Evolutionary conservation across 2,113 vertebrate genomes (phyloP).

Genomic region (Hippoglossus stenolepis): DNA sequence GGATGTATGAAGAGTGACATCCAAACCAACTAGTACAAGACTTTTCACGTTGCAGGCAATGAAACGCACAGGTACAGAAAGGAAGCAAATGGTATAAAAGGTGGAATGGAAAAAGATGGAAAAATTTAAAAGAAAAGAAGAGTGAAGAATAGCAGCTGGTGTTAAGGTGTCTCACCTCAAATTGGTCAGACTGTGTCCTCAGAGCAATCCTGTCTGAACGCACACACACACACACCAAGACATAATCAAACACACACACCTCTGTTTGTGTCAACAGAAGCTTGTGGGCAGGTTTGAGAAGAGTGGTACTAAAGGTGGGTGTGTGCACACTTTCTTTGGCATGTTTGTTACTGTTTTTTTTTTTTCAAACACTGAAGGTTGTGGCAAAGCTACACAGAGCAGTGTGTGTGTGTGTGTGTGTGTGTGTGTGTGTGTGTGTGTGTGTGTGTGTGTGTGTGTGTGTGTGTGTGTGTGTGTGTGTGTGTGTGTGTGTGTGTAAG

Average conservation of each 20-base stretch:
- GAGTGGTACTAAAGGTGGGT: conserved; percentile 46
- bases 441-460: conserved; percentile 19
- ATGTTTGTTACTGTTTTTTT: conserved; percentile 68
- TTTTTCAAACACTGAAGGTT: conserved; percentile 27
- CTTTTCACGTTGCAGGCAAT: conserved; percentile 13
- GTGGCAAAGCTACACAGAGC: conserved; percentile 41
- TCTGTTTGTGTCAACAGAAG: conserved; percentile 59
- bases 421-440: conserved; percentile 5
- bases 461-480: conserved; percentile 7
- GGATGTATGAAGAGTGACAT: conserved; percentile 10
- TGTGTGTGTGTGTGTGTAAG: conserved; percentile 23
- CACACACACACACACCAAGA: conserved; percentile 38
- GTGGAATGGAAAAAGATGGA: background rate
- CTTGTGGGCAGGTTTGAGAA: conserved; percentile 51
- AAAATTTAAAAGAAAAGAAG: background rate
- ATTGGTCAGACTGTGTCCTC: conserved; percentile 55
- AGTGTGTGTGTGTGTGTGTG: conserved; percentile 4
- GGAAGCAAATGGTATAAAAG: background rate
- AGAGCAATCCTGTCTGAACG: conserved; percentile 40
- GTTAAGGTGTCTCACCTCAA: conserved; percentile 65
- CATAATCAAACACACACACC: conserved; percentile 52
- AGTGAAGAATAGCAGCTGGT: background rate
- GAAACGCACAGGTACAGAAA: background rate
- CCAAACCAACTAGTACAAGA: conserved; percentile 17
- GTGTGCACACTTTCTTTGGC: conserved; percentile 53